Evolutionary conservation across 2,113 vertebrate genomes (phyloP).

Genomic region (Aspidoscelis tigris): DNA sequence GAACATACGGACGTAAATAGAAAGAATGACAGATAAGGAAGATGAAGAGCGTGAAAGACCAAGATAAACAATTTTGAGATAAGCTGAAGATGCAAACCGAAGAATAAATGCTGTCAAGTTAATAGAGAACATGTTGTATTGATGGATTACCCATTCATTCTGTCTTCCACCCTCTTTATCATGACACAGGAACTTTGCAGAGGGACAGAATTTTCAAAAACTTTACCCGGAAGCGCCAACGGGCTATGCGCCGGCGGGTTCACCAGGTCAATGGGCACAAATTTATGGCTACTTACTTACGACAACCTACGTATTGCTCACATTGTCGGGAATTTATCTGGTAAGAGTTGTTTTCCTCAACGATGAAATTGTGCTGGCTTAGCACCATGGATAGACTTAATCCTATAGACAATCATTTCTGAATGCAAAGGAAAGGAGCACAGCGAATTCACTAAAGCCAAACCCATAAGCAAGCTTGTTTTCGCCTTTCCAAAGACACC

Average conservation of each 20-base stretch:
- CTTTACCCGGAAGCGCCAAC: conserved; percentile 90
- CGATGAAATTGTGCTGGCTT: fast-evolving
- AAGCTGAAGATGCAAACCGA: background rate
- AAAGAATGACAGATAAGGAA: background rate
- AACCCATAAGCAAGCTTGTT: too few species aligned
- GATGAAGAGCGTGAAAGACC: background rate
- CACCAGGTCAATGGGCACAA: conserved; percentile 98
- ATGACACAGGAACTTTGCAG: conserved; percentile 72
- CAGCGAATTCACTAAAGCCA: background rate
- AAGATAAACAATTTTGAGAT: background rate
- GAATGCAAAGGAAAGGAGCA: background rate
- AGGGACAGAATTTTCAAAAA: conserved; percentile 83
- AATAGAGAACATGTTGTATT: background rate
- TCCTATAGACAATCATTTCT: fast-evolving
- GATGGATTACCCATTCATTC: background rate
- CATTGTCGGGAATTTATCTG: conserved; percentile 98
- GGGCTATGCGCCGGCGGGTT: conserved; percentile 88
- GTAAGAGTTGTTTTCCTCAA: conserved; percentile 69
- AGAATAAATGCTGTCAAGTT: background rate
- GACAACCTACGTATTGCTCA: conserved; percentile 97
- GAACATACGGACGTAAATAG: background rate
- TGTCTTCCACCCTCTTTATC: background rate
- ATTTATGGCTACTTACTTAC: conserved; percentile 97
- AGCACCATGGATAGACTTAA: background rate
- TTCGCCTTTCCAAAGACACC: background rate